phyloP scores from a whole-genome alignment of 2,797 vertebrate genomes.

The Gymnopithys bicolor region DNA sequence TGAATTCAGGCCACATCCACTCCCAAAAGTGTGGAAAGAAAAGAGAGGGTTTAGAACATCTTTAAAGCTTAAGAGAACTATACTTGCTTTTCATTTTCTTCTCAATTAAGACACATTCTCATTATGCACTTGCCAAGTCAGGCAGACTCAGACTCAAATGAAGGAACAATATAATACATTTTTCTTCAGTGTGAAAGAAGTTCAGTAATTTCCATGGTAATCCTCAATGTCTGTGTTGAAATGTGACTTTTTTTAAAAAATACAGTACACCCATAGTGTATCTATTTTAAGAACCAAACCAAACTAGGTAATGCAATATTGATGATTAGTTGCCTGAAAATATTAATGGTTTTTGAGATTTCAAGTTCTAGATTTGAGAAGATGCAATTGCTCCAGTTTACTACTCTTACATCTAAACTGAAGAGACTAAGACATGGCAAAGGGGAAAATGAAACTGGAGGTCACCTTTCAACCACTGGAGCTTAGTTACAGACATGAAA shows the following conservation, averaged over 20 bases:
- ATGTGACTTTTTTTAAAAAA: neutral
- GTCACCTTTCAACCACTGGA: neutral
- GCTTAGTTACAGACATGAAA: neutral
- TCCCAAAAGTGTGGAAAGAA: neutral
- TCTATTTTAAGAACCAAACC: neutral
- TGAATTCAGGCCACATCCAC: neutral
- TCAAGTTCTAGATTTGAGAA: slow-evolving; percentile 8
- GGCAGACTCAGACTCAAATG: neutral
- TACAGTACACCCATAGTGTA: neutral
- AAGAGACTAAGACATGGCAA: neutral
- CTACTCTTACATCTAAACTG: neutral
- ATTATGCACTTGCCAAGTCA: neutral
- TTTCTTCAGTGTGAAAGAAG: neutral
- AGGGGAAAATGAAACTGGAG: neutral
- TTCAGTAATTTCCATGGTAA: neutral
- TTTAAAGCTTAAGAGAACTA: neutral
- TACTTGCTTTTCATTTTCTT: neutral
- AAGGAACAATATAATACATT: neutral
- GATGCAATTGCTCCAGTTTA: neutral
- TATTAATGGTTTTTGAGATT: neutral
- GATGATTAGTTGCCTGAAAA: neutral
- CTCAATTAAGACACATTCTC: neutral
- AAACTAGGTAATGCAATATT: neutral
- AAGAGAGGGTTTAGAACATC: neutral
- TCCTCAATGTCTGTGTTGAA: neutral